Evolutionary conservation across 1,140 invertebrate genomes (phyloP).

Genomic region (Piezodorus guildinii): DNA sequence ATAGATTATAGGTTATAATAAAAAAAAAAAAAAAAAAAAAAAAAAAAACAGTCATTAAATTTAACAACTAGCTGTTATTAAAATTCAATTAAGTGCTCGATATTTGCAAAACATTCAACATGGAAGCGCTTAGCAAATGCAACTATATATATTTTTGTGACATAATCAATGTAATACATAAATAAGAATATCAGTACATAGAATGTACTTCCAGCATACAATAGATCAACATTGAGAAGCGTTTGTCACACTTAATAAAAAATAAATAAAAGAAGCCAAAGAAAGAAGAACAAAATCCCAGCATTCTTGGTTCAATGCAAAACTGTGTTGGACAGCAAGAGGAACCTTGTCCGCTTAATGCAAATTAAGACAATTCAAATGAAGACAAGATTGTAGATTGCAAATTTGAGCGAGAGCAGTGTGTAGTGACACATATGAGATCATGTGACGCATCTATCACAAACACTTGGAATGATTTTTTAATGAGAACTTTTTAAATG

Average conservation of each 20-base stretch:
- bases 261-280: neutral
- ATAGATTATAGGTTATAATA: too few species aligned
- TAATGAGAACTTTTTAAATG: too few species aligned
- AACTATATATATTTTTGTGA: neutral
- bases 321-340: neutral
- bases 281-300: slow-evolving; percentile 3
- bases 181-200: neutral
- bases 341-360: neutral
- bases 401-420: slow-evolving; percentile 16
- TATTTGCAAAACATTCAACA: slow-evolving; percentile 1
- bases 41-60: too few species aligned
- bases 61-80: too few species aligned
- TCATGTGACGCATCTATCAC: slow-evolving; percentile 11
- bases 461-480: slow-evolving; percentile 23
- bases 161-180: neutral
- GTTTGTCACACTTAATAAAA: neutral
- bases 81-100: neutral
- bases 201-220: slow-evolving; percentile 1
- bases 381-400: slow-evolving; percentile 21
- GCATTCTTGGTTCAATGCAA: neutral
- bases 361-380: neutral
- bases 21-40: too few species aligned
- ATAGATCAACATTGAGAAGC: neutral
- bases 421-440: slow-evolving; percentile 19
- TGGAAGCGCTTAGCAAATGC: slow-evolving; percentile 9